A percentile compares a stretch with the other conserved stretches of the same genome.
phyloP scores from a whole-genome alignment of 2,888 invertebrate species.

The Apotomis betuletana region DNA sequence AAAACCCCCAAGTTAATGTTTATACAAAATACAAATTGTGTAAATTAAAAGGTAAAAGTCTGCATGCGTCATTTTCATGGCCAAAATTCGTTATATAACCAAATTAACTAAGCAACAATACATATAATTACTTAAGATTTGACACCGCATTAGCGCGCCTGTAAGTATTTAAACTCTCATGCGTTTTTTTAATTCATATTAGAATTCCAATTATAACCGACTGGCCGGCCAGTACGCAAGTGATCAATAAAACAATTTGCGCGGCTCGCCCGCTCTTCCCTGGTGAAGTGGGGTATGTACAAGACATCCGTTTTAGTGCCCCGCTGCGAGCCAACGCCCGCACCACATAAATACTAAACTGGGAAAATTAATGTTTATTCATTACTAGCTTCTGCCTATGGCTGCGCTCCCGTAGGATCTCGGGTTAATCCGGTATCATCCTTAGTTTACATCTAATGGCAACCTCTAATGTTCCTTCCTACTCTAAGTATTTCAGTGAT shows the following conservation, averaged over 20 bases:
- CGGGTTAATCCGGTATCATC: no score
- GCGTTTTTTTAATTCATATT: background rate
- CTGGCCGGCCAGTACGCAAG: slow-evolving; percentile 4
- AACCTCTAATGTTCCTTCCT: no score
- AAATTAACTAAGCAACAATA: no score
- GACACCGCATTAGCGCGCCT: no score
- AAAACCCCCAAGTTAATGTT: no score
- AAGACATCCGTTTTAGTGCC: slow-evolving; percentile 70
- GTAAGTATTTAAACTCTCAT: background rate
- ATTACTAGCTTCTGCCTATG: slow-evolving; percentile 15
- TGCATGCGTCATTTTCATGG: no score
- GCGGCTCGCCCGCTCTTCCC: slow-evolving; percentile 43
- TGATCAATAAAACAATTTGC: slow-evolving; percentile 46
- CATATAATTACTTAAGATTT: no score
- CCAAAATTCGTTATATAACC: no score
- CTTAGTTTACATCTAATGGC: no score
- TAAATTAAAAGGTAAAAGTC: no score
- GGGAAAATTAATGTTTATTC: slow-evolving; percentile 25
- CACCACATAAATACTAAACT: slow-evolving; percentile 29
- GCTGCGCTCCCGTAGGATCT: background rate
- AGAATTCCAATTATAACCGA: background rate
- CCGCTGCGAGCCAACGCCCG: slow-evolving; percentile 57
- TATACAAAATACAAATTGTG: no score
- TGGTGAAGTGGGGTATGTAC: slow-evolving; percentile 48
- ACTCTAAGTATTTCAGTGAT: no score